Base-by-base conservation (phyloP, 2,113 vertebrate genomes). In the Gymnorhina tibicen region DNA sequence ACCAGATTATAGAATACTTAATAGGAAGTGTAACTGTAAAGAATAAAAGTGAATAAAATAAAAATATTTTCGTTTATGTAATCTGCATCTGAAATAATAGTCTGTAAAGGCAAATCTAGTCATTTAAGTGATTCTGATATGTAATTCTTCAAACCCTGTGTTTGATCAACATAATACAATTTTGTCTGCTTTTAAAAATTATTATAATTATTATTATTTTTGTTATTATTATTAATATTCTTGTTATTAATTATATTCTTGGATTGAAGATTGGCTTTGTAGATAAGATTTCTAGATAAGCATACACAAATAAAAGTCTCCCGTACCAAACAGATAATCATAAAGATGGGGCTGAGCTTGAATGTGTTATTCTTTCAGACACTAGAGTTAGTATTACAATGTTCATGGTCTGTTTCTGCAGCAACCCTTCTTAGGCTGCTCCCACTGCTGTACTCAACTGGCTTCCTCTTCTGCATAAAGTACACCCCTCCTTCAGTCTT, bases 41-140 rank as follows among this genome's bases (percentile, higher is more conserved):
- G 69, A 96, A 93, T 92, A 83, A 91, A 96, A 96, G 85, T 37
- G 3, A 85, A 14, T 62, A 85, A 73, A 93, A 68, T 80, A 49
- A 80, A 78, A 80, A 41, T 53, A 1, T 64, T 87, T 76, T 18
- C 67, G 14, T 35, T 28, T 87, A 47, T 63, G 20, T 64, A 66
- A 85, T 74, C 49, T 79, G 46, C 4, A 27, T 63, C 16, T 50
- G 41, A 77, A 30, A 47, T 39, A 75, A 75, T 5, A 47, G n/a
- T 79, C 18, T 50, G 6, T 76, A 87, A 90, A 63, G 20, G 33
- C 1, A 73, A 85, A 76, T 49, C 9, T 7, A 68, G 8, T 72
- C 6, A 62, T 73, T 74, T 74, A 81, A 10, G 5, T 56, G 10
- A 59, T 75, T 76, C n/a, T 72, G 11, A 16, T 46, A 37, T 35